Conservation (phyloP, 2,888 invertebrate species). For the Saturnia pavonia region DNA sequence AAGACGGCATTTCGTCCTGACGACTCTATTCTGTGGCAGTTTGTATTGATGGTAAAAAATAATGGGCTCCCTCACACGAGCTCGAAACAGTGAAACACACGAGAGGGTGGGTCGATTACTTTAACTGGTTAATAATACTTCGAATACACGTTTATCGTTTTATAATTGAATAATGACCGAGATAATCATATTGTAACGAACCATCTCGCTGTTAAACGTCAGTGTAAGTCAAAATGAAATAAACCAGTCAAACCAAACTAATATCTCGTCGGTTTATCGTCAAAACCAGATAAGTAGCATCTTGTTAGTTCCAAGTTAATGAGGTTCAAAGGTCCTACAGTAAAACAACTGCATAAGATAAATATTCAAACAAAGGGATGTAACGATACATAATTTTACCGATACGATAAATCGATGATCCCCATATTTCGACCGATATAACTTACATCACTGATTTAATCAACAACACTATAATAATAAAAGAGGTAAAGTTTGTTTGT, state of each 20-base stretch:
- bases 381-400: too few species aligned
- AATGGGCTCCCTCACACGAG: slow-evolving; percentile 28
- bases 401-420: too few species aligned
- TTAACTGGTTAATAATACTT: slow-evolving; percentile 1
- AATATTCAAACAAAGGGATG: too few species aligned
- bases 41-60: neutral
- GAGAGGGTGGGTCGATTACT: neutral
- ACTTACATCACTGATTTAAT: too few species aligned
- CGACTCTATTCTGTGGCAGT: neutral
- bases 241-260: neutral
- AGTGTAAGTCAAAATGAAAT: neutral
- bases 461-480: too few species aligned
- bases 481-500: too few species aligned
- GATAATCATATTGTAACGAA: neutral
- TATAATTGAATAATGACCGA: slow-evolving; percentile 6
- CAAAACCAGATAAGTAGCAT: too few species aligned
- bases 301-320: too few species aligned
- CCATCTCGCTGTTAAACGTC: neutral
- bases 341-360: too few species aligned
- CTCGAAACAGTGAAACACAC: slow-evolving; percentile 25
- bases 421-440: too few species aligned
- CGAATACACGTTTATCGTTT: neutral
- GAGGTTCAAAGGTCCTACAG: too few species aligned
- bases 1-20: neutral
- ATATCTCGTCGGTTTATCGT: too few species aligned